Evolutionary conservation across 2,797 vertebrate species (phyloP), one percentile per base, ranked within the genome.

Genomic region (Denticeps clupeoides): DNA sequence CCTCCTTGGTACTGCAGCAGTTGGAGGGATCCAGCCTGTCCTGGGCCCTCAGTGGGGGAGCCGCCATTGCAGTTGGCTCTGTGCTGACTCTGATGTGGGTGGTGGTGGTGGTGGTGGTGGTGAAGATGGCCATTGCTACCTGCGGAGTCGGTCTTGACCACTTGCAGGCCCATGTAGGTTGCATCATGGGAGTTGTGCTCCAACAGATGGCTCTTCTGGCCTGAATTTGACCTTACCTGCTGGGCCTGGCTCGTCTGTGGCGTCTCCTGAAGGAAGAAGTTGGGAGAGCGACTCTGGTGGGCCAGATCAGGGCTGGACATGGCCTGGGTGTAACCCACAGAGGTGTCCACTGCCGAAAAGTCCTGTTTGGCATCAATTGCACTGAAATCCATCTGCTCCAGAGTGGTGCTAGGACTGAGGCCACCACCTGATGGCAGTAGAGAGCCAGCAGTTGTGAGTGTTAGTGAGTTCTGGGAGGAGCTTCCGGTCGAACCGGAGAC

Each of bases 351-450:
- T 44, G 91, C 80, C 10, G 87, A 60, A 51, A 93, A 99, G 67
- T 97, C 91, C 67, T 95, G 94, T 75, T 94, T 97, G 69, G 93
- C 88, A 71, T 99, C 93, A 31, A 99, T 97, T 24, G 94, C 94
- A 32, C 95, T 99, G 69, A 99, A 99, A 65, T 99, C 95, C 95
- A 99, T 99, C 74, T 98, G 94, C 72, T 99, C 95, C 69, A 99
- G 70, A 28, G 95, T 97, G 67, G 95, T 99, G 72, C 94, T 98
- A 32, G 95, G 95, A 64, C 95, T 99, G 58, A 99, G 84, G 54
- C 93, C 94, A 1, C 95, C 94, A 21, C 95, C 95, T 1, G 93
- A 97, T 1, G 93, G 88, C 63, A 99, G 85, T 59, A 99, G 77
- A 57, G 91, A 74, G 63, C 89, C 85, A 9, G 87, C 85, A 0